A percentile compares a stretch with the other conserved stretches of the same genome.
phyloP scores from a whole-genome alignment of 2,797 vertebrate species.

The Phrynocephalus vlangalii region DNA sequence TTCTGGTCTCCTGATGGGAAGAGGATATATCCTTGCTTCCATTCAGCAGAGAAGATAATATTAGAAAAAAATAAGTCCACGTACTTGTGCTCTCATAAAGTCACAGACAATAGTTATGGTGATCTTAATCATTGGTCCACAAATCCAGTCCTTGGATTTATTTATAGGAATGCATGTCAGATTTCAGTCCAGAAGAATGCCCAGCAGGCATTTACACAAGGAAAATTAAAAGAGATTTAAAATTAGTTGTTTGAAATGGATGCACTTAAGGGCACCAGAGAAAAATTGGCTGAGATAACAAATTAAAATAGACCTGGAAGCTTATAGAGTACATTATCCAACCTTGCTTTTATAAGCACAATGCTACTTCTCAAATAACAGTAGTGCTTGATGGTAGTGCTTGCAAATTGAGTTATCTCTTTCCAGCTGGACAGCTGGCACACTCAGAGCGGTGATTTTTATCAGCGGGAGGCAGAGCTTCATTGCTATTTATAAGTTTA shows the following conservation, averaged over 20 bases:
- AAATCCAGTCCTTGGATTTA: constrained; percentile 31
- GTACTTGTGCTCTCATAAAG: constrained; percentile 30
- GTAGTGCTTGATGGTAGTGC: constrained; percentile 19
- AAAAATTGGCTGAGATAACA: background rate
- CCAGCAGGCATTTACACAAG: constrained; percentile 14
- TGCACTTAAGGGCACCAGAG: background rate
- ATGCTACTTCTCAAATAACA: background rate
- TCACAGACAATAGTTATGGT: background rate
- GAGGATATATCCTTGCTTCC: constrained; percentile 2
- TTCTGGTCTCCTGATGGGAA: constrained; percentile 41
- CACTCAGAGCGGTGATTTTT: constrained; percentile 1
- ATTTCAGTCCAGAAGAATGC: constrained; percentile 29
- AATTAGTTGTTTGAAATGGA: constrained; percentile 54
- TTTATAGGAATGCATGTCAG: constrained; percentile 22
- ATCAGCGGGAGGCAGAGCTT: constrained; percentile 9
- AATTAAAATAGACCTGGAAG: background rate
- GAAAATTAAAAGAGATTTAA: constrained; percentile 38
- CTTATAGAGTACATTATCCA: rapidly evolving
- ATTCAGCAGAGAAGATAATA: constrained; percentile 40
- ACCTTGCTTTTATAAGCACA: constrained; percentile 19
- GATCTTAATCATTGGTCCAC: background rate
- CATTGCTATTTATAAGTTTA: constrained; percentile 37
- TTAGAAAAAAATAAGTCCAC: constrained; percentile 32
- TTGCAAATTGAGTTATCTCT: constrained; percentile 30
- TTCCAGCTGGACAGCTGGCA: constrained; percentile 21